These are phyloP conservation scores for Megatriorchis doriae DNA, from an alignment of 2,113 vertebrate genomes.

Conservation along the genomic window DNA sequence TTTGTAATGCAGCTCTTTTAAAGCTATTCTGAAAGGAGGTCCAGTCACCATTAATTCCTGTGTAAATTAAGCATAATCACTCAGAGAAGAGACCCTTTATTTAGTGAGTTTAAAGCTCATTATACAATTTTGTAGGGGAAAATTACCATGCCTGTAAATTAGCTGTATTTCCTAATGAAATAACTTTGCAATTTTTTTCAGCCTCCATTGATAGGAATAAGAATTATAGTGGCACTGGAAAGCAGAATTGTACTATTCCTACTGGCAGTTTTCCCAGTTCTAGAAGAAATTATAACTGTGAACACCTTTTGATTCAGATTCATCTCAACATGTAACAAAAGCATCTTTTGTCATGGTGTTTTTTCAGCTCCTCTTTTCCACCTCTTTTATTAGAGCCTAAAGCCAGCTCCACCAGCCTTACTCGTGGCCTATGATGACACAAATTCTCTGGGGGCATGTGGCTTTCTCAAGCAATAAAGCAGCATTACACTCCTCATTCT, in stretches of 20 bases:
- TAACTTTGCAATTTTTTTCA: constrained; percentile 41
- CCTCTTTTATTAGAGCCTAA: background rate
- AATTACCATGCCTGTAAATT: constrained; percentile 47
- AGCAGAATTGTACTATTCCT: background rate
- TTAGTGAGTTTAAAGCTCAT: constrained; percentile 57
- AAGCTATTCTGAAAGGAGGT: constrained; percentile 18
- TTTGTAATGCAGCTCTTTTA: background rate
- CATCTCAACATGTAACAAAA: constrained; percentile 28
- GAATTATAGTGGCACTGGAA: background rate
- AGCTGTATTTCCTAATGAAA: constrained; percentile 56
- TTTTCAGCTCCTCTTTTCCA: background rate
- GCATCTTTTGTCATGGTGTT: background rate
- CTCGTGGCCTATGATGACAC: background rate
- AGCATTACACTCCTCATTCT: background rate
- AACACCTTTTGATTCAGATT: constrained; percentile 6
- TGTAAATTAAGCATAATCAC: constrained; percentile 53
- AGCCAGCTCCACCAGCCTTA: background rate
- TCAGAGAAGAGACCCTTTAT: constrained; percentile 44
- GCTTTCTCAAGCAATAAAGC: constrained; percentile 52
- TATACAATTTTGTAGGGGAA: constrained; percentile 59
- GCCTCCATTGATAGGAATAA: background rate
- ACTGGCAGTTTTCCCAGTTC: constrained; percentile 9
- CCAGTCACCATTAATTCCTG: constrained; percentile 42
- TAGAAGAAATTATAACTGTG: constrained; percentile 11
- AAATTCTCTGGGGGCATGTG: constrained; percentile 1